Base-by-base conservation (phyloP, 2,888 invertebrate species). In the Drosophila monieri region DNA sequence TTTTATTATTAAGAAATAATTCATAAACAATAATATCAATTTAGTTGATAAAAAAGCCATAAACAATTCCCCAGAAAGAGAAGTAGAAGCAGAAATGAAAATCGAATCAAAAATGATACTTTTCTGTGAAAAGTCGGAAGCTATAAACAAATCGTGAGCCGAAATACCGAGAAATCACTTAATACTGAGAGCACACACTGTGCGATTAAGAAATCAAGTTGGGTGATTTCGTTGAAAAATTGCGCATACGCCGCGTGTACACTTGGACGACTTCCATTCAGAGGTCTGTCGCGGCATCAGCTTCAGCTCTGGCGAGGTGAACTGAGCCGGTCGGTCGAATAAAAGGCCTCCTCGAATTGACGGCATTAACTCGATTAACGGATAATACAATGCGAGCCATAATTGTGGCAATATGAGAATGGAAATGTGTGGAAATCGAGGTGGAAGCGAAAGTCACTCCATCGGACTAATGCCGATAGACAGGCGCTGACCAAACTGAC, bases 301-400 rank as follows among this genome's bases (percentile, higher is more conserved):
- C n/a, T 8, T 54, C 58, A 47, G 14, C 37, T 56, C 56, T 27
- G 41, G 59, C 59, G 61, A 61, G 47, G 47, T 61, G 60, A 61
- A 61, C 60, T 43, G 49, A 49, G 43, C 47, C 41, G 64, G 27
- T 27, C 25, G 25, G 25, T 25, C 8, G 43, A 48, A 27, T 30
- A 30, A 32, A 39, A 52, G 41, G 52, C 41, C 64, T 14, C 64
- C 32, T 43, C 59, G 55, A 55, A 59, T 56, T 56, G 59, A 65
- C 35, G 56, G 66, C 66, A 56, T 66, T 66, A 69, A 69, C 61
- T 66, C 67, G 66, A 66, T 69, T 68, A 69, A 61, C 55, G 61
- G 54, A 69, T 61, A 61, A 69, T 68, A 68, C 66, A 57, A 61
- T 69, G 68, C 46, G 53, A 60, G 30, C 69, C 52, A 54, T 68